These are phyloP conservation scores for Drosophila diplacantha DNA, from an alignment of 2,888 invertebrate species.

Conservation along the genomic window DNA sequence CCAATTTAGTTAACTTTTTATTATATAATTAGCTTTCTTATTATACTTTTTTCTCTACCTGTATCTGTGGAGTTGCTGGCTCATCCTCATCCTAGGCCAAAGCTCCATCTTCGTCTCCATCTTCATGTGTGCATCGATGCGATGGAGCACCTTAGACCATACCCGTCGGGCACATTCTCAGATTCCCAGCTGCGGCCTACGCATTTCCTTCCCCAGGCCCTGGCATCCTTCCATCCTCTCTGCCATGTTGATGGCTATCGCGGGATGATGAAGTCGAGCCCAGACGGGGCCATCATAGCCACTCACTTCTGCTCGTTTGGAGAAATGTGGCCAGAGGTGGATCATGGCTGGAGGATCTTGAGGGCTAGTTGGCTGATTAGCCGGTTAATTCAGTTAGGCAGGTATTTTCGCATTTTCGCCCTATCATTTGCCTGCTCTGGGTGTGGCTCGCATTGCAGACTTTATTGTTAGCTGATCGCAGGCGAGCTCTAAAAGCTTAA, in stretches of 20 bases:
- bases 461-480: conserved; percentile 49
- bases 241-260: conserved; percentile 55
- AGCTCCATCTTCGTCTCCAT: conserved; percentile 35
- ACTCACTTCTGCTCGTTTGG: conserved; percentile 38
- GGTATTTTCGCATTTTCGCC: conserved; percentile 44
- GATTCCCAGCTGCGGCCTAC: conserved; percentile 52
- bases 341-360: conserved; percentile 2
- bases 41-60: background rate
- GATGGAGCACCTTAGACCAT: background rate
- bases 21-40: background rate
- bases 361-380: conserved; percentile 52
- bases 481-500: conserved; percentile 25
- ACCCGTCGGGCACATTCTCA: conserved; percentile 19
- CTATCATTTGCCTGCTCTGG: conserved; percentile 55
- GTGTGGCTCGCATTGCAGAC: conserved; percentile 46
- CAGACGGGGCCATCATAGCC: conserved; percentile 38
- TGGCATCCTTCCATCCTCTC: conserved; percentile 9
- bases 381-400: conserved; percentile 54
- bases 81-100: conserved; percentile 29
- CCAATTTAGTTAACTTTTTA: background rate
- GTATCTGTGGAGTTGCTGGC: conserved; percentile 26
- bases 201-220: conserved; percentile 47
- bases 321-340: conserved; percentile 23
- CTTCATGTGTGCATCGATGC: conserved; percentile 12
- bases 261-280: conserved; percentile 40